phyloP scores from a whole-genome alignment of 2,888 invertebrate species.

The Schrankia costaestrigalis region DNA sequence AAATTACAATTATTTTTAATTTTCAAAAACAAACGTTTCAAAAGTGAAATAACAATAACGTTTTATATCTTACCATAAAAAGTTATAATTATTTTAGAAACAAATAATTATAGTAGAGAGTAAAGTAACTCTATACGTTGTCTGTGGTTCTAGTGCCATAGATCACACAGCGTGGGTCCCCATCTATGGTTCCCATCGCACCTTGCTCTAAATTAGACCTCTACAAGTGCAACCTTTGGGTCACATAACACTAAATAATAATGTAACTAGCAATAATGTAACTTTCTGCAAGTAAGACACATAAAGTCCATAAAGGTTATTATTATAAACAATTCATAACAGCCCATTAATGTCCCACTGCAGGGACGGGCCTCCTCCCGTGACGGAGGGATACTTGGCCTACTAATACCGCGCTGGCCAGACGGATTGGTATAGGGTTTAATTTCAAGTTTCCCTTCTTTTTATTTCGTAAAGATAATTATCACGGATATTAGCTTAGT shows the following conservation, averaged over 20 bases:
- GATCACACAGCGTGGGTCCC: slow-evolving; percentile 62
- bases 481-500: too few relatives aligned
- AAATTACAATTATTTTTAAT: slow-evolving; percentile 3
- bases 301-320: too few relatives aligned
- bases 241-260: slow-evolving; percentile 11
- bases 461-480: too few relatives aligned
- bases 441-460: too few relatives aligned
- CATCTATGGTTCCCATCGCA: slow-evolving; percentile 20
- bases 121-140: slow-evolving; percentile 5
- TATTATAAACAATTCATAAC: too few relatives aligned
- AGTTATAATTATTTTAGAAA: slow-evolving; percentile 5
- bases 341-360: too few relatives aligned
- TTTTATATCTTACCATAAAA: slow-evolving; percentile 5
- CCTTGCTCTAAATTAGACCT: slow-evolving; percentile 60
- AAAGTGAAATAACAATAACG: slow-evolving; percentile 4
- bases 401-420: too few relatives aligned
- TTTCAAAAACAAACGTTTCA: slow-evolving; percentile 4
- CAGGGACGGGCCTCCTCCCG: too few relatives aligned
- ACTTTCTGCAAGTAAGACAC: too few relatives aligned
- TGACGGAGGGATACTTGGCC: too few relatives aligned
- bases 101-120: slow-evolving; percentile 6
- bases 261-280: not conserved
- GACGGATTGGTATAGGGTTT: too few relatives aligned
- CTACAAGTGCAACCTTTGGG: slow-evolving; percentile 10
- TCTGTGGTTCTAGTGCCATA: slow-evolving; percentile 35